Conservation (phyloP, 2,797 vertebrate species). For the Poecilia picta region DNA sequence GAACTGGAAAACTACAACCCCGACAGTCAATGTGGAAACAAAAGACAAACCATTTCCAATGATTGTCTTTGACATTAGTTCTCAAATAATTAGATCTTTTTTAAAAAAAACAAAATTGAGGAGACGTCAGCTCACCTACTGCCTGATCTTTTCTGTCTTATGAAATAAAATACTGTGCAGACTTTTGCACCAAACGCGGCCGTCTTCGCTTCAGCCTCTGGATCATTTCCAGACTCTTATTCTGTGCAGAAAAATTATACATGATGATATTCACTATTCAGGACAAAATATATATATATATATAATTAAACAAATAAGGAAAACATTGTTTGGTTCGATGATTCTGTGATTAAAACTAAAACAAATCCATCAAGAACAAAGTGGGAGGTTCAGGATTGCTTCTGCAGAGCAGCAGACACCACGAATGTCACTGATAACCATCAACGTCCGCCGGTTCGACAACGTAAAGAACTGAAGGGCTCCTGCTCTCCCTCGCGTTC, state of each 20-base stretch:
- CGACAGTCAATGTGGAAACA: slow-evolving; percentile 51
- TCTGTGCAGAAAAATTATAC: slow-evolving; percentile 52
- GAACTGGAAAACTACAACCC: slow-evolving; percentile 44
- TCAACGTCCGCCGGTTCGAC: slow-evolving; percentile 59
- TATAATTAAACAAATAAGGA: slow-evolving; percentile 29
- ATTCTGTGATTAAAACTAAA: slow-evolving; percentile 45
- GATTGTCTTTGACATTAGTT: slow-evolving; percentile 65
- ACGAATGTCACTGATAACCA: slow-evolving; percentile 53
- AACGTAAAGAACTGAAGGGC: slow-evolving; percentile 54
- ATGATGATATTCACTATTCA: slow-evolving; percentile 45
- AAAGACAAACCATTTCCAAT: slow-evolving; percentile 69
- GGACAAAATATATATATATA: slow-evolving; percentile 39
- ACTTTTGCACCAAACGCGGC: slow-evolving; percentile 17
- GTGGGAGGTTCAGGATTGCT: slow-evolving; percentile 66
- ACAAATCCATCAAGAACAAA: slow-evolving; percentile 70
- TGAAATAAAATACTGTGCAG: slow-evolving; percentile 51
- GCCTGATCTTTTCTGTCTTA: slow-evolving; percentile 42
- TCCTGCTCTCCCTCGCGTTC: slow-evolving; percentile 43
- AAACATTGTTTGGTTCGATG: slow-evolving; percentile 48
- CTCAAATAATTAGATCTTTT: slow-evolving; percentile 16
- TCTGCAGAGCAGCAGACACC: slow-evolving; percentile 63
- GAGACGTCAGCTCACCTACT: slow-evolving; percentile 47
- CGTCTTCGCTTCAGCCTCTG: slow-evolving; percentile 36
- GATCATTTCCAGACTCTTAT: slow-evolving; percentile 42
- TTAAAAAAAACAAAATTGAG: slow-evolving; percentile 32